Percentiles rank a stretch among this genome's conserved stretches.
phyloP scores from a whole-genome alignment of 1,140 invertebrate species.

The Zaprionus vittiger region DNA sequence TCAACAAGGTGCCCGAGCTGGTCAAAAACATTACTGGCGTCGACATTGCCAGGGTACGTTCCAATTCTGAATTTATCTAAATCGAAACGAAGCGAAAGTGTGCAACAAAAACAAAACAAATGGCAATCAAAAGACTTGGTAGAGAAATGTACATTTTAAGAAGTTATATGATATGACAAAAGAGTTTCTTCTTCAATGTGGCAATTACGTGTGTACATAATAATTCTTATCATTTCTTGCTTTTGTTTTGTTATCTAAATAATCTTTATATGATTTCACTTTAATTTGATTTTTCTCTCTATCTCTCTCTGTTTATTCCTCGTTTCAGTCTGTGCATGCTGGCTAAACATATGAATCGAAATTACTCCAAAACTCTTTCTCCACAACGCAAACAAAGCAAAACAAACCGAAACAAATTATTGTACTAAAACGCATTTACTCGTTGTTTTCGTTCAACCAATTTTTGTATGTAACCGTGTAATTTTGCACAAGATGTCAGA shows the following conservation, averaged over 20 bases:
- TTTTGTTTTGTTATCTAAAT: slow-evolving; percentile 46
- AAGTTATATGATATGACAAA: slow-evolving; percentile 28
- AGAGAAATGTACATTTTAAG: slow-evolving; percentile 56
- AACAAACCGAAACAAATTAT: slow-evolving; percentile 52
- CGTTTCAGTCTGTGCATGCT: slow-evolving; percentile 85
- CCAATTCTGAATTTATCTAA: slow-evolving; percentile 84
- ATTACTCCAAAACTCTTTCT: slow-evolving; percentile 51
- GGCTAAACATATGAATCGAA: slow-evolving; percentile 72
- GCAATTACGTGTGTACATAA: slow-evolving; percentile 38
- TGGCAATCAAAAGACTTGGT: slow-evolving; percentile 82
- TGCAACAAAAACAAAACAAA: slow-evolving; percentile 57
- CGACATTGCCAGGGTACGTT: slow-evolving; percentile 92
- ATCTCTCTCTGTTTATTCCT: slow-evolving; percentile 63
- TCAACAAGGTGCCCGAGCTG: slow-evolving; percentile 94
- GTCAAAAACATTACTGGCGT: slow-evolving; percentile 96
- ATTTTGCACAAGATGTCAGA: slow-evolving; percentile 61
- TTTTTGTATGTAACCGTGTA: slow-evolving; percentile 63
- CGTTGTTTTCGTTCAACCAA: slow-evolving; percentile 52
- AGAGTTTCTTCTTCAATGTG: slow-evolving; percentile 33
- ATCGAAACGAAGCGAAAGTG: slow-evolving; percentile 23
- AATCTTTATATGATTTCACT: slow-evolving; percentile 56
- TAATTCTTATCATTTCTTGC: slow-evolving; percentile 32
- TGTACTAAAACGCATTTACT: slow-evolving; percentile 62
- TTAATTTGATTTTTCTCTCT: slow-evolving; percentile 67
- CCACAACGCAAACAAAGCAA: slow-evolving; percentile 35